Base-by-base conservation (phyloP, 2,888 invertebrate genomes). In the Polymixis flavicincta region DNA sequence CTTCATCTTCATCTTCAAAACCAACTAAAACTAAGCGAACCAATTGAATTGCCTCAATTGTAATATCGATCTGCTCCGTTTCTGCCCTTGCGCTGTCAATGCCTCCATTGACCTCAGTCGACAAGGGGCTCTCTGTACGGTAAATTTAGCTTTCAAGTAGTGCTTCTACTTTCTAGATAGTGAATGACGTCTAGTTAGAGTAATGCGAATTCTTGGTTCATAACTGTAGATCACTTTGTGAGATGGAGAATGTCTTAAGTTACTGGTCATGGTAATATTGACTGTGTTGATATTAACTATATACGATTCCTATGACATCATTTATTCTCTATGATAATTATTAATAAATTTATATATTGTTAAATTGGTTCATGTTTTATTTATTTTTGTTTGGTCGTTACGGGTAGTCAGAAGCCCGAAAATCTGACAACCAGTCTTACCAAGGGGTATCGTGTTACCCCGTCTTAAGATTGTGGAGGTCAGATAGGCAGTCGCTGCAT, bases 51-150 rank as follows among this genome's bases (percentile, higher is more conserved):
- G 66, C 64, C 55, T 83, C 86, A 87, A 74, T 87, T 73, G 72
- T 55, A 82, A 85, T 82, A 83, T 83, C 32, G 78, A 83, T 79
- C 57, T 60, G 52, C 67, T 76, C 60, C 63, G 57, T 73, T 81
- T 60, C 81, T 85, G 89, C 87, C 88, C 91, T 91, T 92, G 88
- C 87, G 75, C 89, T 92, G 92, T 93, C 92, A 93, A 90, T 90
- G 92, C 86, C 83, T 91, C 86, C 89, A 88, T 91, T 92, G 93
- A 92, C 91, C 92, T 91, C 88, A 32, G 80, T 81, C 82, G 61
- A 83, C 86, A 85, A 87, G 82, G 82, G 54, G 68, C 76, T 70
- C 85, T 78, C 77, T 85, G 82, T 89, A 80, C 87, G 72, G 85
- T 88, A 87, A 85, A 89, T 90, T 90, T 90, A 90, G 88, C 88